Base-by-base conservation (phyloP, 2,888 invertebrate genomes). In the Blastobasis lacticolella region DNA sequence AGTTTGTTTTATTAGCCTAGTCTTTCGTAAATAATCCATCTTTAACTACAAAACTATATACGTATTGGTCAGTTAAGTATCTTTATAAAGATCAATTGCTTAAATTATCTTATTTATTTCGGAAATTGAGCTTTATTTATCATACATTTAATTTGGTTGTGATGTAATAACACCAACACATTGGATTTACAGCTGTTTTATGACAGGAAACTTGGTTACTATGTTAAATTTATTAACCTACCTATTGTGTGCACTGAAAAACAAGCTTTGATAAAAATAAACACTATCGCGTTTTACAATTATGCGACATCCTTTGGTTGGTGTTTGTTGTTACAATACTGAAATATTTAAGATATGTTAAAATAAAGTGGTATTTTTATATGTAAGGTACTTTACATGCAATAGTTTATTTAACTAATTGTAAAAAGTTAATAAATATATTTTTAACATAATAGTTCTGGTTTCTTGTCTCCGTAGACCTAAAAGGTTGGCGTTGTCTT, bases 391-490 rank as follows among this genome's bases (percentile, higher is more conserved):
- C 65, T 69, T 71, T 72, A 73, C 72, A 73, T 68, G 69, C 67
- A 71, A 63, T 72, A 73, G 72, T 73, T 76, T 70, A 74, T 73
- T 69, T 69, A 75, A 75, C 71, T 76, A 74, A 76, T 78, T 83
- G 82, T 82, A 83, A 78, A 82, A 79, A 78, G 74, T 71, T 71
- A 79, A 81, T 82, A 81, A 83, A 80, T 75, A 74, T 78, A 82
- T 80, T 81, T 23, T 82, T 82, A 84, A 83, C 81, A 78, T 69
- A 63, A 49, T 56, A 56, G 54, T 53, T 55, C 59, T 23, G 23
- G 23, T 23, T 23, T 23, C 23, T 23, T 23, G 23, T 23, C 3
- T 23, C 23, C 23, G 23, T 23, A 23, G n/a, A n/a, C n/a, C n/a
- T n/a, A n/a, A n/a, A n/a, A n/a, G n/a, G n/a, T n/a, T n/a, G n/a